Evolutionary conservation across 2,113 vertebrate species (phyloP), one percentile per base, ranked within the genome.

Genomic region (Porphyrio hochstetteri): DNA sequence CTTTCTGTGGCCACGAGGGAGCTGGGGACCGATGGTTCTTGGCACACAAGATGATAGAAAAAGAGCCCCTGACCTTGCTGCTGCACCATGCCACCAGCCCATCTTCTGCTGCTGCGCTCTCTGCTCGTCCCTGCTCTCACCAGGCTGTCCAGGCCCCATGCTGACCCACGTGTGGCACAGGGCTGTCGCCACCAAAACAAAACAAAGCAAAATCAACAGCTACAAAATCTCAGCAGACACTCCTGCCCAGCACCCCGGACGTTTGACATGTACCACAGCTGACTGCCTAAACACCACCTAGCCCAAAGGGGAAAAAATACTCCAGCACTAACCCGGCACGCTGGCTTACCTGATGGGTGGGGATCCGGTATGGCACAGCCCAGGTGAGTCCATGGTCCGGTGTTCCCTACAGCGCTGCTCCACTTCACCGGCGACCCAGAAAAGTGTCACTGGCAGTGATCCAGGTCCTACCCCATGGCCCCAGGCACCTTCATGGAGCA

Each of bases 401-500:
- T 21, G 61, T 36, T 90, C 82, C 75, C 63, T 69, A 63, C 1
- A 7, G 61, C 29, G 57, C 67, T 68, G 67, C 75, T 92, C 65
- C 7, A 6, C 75, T 68, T 72, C 9, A 2, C 36, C 2, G n/a
- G 52, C 36, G 12, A 57, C 46, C 69, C 6, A 1, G 78, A 24
- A 53, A n/a, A 35, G 38, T 7, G 13, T 44, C 48, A 21, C 20
- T 0, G 3, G 19, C 52, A 33, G 52, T 0, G 0, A 33, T 16
- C 40, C 11, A 1, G 8, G 17, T 75, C 19, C 19, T 14, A 1
- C 14, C 33, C 53, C 1, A 0, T 0, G 25, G 46, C 36, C 44
- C 25, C 0, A 0, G 63, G 80, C 61, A 7, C 0, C 25, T 42
- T 61, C 17, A 1, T 14, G 0, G 2, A 2, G 7, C 4, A 1